Conservation (phyloP, 2,888 invertebrate genomes). For the Lumbricus terrestris region DNA sequence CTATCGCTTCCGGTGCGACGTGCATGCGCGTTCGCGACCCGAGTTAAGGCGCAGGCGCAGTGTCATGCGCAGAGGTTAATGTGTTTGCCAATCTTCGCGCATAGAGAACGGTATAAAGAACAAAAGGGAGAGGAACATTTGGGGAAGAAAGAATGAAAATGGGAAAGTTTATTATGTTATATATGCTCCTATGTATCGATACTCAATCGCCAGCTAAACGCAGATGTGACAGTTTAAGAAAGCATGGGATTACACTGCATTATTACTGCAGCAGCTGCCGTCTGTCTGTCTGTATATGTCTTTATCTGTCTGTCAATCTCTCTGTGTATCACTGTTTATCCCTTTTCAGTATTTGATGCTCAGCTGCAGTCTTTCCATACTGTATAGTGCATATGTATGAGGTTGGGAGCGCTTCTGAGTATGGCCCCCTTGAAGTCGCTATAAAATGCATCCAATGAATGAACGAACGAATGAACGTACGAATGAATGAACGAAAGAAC, state of each 20-base stretch:
- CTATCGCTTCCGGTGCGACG: background rate
- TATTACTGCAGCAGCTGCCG: background rate
- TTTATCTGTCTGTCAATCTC: too few relatives aligned
- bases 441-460: too few relatives aligned
- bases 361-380: too few relatives aligned
- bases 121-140: background rate
- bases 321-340: too few relatives aligned
- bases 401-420: too few relatives aligned
- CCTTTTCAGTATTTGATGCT: too few relatives aligned
- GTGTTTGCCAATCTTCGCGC: background rate
- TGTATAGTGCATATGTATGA: too few relatives aligned
- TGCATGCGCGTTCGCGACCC: conserved; percentile 3
- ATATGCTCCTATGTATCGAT: background rate
- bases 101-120: background rate
- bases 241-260: background rate
- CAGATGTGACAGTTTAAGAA: background rate
- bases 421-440: too few relatives aligned
- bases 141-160: background rate
- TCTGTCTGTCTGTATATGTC: background rate
- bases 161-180: background rate
- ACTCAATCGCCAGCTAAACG: background rate
- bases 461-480: too few relatives aligned
- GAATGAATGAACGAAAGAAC: too few relatives aligned
- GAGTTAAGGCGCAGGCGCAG: background rate
- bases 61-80: conserved; percentile 3